Base-by-base conservation (phyloP, 2,113 vertebrate genomes). In the Indicator indicator region DNA sequence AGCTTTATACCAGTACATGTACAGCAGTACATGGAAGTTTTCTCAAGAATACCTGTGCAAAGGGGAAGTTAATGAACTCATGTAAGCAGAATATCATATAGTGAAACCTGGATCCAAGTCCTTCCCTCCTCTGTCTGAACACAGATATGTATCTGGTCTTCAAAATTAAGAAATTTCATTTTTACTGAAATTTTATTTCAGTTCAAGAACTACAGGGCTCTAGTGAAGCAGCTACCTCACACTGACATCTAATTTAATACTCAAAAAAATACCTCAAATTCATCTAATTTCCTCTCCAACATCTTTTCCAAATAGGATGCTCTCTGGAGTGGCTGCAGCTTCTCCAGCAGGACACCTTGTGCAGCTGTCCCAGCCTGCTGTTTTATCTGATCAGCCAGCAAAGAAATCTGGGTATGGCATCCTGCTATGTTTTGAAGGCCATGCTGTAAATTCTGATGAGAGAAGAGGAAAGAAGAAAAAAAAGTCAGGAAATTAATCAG, bases 251-350 rank as follows among this genome's bases (percentile, higher is more conserved):
- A 77, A 89, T 27, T 21, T 42, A 88, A 48, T 46, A 62, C 20
- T 74, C 1, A 68, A 2, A 83, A 92, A 59, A 28, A 28, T 92
- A 99, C 99, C 98, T 98, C 97, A 78, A 98, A 97, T 44, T 98
- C 97, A 48, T 94, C 83, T 82, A 96, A 87, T 87, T 97, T 98
- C 86, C 69, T 83, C 38, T 94, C 93, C 48, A 99, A 89, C 50
- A 90, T 96, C 91, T 97, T 97, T 75, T 98, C 95, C 94, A 99
- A 93, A 95, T 97, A 98, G 58, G 96, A 87, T 63, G 98, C 95
- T 32, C 97, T 98, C 36, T 98, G 98, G 16, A 98, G 97, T 23
- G 98, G 94, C 71, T 98, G 73, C 52, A 92, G 83, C 60, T 98
- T 98, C 88, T 98, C 95, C 60, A 97, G 97, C 64, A 99, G 93